These are phyloP conservation scores for Galendromus occidentalis DNA, from an alignment of 1,140 invertebrate genomes.

Conservation along the genomic window DNA sequence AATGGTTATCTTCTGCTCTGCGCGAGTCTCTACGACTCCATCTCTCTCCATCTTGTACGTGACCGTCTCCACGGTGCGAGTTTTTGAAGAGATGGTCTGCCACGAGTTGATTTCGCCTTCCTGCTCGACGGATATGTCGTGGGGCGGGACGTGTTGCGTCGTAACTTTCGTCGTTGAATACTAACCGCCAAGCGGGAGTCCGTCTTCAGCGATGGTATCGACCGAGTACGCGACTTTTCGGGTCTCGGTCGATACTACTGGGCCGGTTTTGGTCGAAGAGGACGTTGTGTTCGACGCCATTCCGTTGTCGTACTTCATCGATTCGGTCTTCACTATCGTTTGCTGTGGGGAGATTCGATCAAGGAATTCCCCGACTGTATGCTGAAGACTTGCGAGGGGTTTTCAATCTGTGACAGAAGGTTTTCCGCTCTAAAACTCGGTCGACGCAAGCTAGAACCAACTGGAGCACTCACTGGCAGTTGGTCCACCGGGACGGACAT, in stretches of 20 bases:
- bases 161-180: conserved; percentile 10
- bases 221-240: conserved; percentile 41
- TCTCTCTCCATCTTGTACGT: conserved; percentile 95
- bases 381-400: neutral
- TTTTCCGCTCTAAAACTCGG: neutral
- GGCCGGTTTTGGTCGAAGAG: conserved; percentile 40
- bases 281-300: conserved; percentile 22
- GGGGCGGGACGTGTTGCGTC: neutral
- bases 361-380: neutral
- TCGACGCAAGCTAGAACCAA: neutral
- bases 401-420: neutral
- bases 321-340: conserved; percentile 46
- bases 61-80: conserved; percentile 83
- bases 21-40: conserved; percentile 78
- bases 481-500: conserved; percentile 19
- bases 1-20: conserved; percentile 93
- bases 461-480: neutral
- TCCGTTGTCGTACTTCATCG: conserved; percentile 37
- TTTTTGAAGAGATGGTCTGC: conserved; percentile 83
- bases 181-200: conserved; percentile 10
- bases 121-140: conserved; percentile 10
- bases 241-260: conserved; percentile 47
- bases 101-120: conserved; percentile 13
- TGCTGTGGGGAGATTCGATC: conserved; percentile 21
- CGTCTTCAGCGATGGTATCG: conserved; percentile 23